Percentiles rank a stretch among this genome's conserved stretches.
Evolutionary conservation across 1,140 invertebrate genomes (phyloP).

Genomic region (Globodera rostochiensis): DNA sequence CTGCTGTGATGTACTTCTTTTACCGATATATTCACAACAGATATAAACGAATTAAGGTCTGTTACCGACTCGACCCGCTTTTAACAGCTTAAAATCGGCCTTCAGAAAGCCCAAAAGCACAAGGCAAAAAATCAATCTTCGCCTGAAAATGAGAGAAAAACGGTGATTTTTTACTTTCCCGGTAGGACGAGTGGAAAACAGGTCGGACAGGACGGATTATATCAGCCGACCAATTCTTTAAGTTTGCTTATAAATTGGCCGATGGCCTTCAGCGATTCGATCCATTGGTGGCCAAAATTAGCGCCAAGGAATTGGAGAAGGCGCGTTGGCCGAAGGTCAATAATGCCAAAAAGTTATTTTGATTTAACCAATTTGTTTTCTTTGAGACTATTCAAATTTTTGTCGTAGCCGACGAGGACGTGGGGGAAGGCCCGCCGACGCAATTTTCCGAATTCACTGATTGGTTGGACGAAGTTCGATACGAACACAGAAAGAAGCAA

Average conservation of each 20-base stretch:
- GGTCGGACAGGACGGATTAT: background rate
- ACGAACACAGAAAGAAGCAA: conserved; percentile 34
- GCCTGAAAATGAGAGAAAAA: background rate
- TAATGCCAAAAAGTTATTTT: background rate
- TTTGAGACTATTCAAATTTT: conserved; percentile 21
- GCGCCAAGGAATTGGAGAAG: conserved; percentile 29
- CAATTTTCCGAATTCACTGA: conserved; percentile 33
- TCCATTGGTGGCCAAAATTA: conserved; percentile 37
- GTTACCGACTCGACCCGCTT: background rate
- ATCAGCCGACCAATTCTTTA: background rate
- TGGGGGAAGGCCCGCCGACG: background rate
- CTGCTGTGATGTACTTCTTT: conserved; percentile 46
- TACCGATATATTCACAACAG: conserved; percentile 32
- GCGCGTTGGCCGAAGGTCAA: conserved; percentile 22
- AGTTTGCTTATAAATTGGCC: conserved; percentile 37
- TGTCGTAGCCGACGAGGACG: conserved; percentile 4
- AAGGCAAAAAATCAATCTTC: conserved; percentile 11
- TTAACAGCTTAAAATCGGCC: background rate
- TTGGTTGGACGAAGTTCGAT: conserved; percentile 39
- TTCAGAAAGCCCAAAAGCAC: conserved; percentile 22
- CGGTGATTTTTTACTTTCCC: conserved; percentile 21
- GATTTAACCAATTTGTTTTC: conserved; percentile 19
- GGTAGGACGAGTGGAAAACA: conserved; percentile 2
- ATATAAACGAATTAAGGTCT: conserved; percentile 3
- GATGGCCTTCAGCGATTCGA: conserved; percentile 37